Evolutionary conservation across 2,888 invertebrate genomes (phyloP), one percentile per base, ranked within the genome.

Genomic region (Pheosia tremula): DNA sequence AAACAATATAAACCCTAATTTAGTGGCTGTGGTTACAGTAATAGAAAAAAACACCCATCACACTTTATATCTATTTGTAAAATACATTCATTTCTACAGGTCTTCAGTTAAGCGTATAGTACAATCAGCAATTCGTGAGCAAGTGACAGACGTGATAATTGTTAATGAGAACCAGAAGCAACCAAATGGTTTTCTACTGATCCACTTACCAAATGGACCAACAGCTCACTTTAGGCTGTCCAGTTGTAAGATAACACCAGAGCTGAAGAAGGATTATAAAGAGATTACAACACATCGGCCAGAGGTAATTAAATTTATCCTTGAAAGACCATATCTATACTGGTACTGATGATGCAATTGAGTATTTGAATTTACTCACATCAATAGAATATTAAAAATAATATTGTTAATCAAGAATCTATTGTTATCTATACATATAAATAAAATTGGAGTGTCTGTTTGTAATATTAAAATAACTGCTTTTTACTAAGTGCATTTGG

Each of bases 141-240:
- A 96, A 24, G 98, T 95, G 75, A 98, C 98, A 0, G 99, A 99
- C 86, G 95, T 99, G 24, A 91, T 99, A 36, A 95, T 99, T n/a
- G 94, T 99, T 3, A 99, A 99, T 88, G 99, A 99, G 88, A 97
- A 99, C 89, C 96, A 96, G 74, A 97, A 97, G 76, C 96, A 97
- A 82, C 99, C 99, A 0, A 98, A 99, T 91, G 99, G 98, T 3
- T 94, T 99, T 84, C 93, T 99, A 24, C 94, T 99, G 4, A 96
- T 98, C 67, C 99, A 99, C 91, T 93, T 99, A 66, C 99, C 99
- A 0, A 96, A 98, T 72, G 99, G 99, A 0, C 99, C 99, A 0
- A 99, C 99, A 0, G 98, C 99, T 13, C 97, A 98, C 87, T 99
- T 99, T 86, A 97, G 98, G 84, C 86, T 99, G 36, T 98, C 98